phyloP scores from a whole-genome alignment of 1,140 invertebrate species.

The Drosophila jambulina region DNA sequence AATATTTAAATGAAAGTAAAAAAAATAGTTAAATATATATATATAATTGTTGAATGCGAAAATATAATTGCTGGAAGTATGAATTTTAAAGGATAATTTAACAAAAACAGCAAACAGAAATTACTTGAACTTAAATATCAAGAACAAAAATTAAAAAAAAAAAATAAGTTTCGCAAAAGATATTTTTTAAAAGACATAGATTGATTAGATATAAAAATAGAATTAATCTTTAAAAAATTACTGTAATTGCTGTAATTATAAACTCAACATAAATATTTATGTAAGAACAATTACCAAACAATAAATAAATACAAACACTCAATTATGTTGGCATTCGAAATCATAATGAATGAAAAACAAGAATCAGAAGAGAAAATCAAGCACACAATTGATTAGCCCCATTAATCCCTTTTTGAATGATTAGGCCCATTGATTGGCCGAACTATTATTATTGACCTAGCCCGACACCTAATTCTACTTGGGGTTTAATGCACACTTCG shows the following conservation, averaged over 20 bases:
- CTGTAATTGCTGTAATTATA: not conserved
- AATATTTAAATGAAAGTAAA: not conserved
- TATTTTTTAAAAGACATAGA: no score
- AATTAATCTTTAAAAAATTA: no score
- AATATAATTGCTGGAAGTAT: not conserved
- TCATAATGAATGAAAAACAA: not conserved
- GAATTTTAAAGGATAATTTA: no score
- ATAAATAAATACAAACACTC: not conserved
- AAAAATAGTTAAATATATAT: no score
- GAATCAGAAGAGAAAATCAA: not conserved
- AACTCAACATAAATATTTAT: not conserved
- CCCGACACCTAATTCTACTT: slow-evolving; percentile 16
- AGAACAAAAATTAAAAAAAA: no score
- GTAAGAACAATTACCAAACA: not conserved
- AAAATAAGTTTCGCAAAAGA: no score
- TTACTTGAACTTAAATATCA: no score
- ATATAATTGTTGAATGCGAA: not conserved
- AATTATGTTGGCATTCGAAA: not conserved
- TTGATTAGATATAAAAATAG: no score
- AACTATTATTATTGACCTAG: slow-evolving; percentile 12
- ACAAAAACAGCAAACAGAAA: no score
- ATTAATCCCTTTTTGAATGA: slow-evolving; percentile 8
- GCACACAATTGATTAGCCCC: slow-evolving; percentile 10
- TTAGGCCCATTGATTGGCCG: slow-evolving; percentile 7
- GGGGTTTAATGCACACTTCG: slow-evolving; percentile 37